phyloP scores from a whole-genome alignment of 1,140 invertebrate genomes.

The Adelges cooleyi region DNA sequence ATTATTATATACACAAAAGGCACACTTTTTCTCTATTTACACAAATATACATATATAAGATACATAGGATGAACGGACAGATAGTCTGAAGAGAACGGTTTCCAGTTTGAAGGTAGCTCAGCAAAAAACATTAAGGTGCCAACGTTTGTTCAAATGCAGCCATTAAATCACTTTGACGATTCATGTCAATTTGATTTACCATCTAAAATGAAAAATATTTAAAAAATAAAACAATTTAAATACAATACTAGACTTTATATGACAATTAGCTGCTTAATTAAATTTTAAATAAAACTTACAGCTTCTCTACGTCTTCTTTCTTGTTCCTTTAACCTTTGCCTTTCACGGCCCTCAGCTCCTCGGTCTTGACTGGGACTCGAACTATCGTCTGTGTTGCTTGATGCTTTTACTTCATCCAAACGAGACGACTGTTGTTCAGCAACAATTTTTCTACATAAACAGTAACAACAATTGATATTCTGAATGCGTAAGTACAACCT shows the following conservation, averaged over 20 bases:
- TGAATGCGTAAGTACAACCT: not conserved
- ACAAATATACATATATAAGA: slow-evolving; percentile 6
- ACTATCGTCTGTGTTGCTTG: slow-evolving; percentile 41
- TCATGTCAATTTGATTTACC: slow-evolving; percentile 94
- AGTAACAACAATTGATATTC: not conserved
- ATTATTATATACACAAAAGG: slow-evolving; percentile 27
- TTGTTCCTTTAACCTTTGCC: slow-evolving; percentile 66
- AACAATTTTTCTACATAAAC: slow-evolving; percentile 43
- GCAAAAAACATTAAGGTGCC: slow-evolving; percentile 10
- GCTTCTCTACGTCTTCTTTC: slow-evolving; percentile 81
- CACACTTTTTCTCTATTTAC: slow-evolving; percentile 26
- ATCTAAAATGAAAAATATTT: slow-evolving; percentile 52
- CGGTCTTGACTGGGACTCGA: slow-evolving; percentile 50
- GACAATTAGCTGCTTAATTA: not conserved
- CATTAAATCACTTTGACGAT: slow-evolving; percentile 95
- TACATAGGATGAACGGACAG: slow-evolving; percentile 25
- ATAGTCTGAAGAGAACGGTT: not conserved
- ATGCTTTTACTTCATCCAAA: slow-evolving; percentile 47
- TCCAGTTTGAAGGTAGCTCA: not conserved
- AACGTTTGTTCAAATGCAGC: slow-evolving; percentile 91
- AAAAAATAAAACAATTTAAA: not conserved
- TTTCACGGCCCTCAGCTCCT: slow-evolving; percentile 59
- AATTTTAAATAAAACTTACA: slow-evolving; percentile 53
- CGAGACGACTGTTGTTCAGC: slow-evolving; percentile 41
- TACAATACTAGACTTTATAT: not conserved